Percentiles rank a stretch among this genome's conserved stretches.
Conservation (phyloP, 2,113 vertebrate species). For the Corydoras sp. region DNA sequence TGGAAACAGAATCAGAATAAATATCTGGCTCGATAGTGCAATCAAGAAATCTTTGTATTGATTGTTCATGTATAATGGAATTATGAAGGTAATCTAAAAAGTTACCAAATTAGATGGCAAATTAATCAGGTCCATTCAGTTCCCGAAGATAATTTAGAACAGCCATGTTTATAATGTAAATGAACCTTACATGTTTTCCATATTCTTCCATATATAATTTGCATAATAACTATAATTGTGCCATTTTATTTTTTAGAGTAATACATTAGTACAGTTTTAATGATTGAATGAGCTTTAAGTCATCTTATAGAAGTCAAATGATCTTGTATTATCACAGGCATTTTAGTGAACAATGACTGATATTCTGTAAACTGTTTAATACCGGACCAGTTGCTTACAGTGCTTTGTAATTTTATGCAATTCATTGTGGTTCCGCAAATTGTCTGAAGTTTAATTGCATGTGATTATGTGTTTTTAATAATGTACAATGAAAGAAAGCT, state of each 20-base stretch:
- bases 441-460: conserved; percentile 17
- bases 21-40: too few species aligned
- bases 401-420: neutral
- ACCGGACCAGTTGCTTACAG: conserved; percentile 6
- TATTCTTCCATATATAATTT: too few species aligned
- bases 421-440: conserved; percentile 5
- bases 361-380: conserved; percentile 11
- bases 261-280: neutral
- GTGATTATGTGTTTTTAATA: conserved; percentile 14
- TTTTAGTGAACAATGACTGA: conserved; percentile 12
- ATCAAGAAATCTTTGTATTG: too few species aligned
- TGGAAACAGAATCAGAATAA: too few species aligned
- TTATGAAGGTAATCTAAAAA: too few species aligned
- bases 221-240: too few species aligned
- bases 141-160: neutral
- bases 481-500: conserved; percentile 6
- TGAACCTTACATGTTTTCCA: too few species aligned
- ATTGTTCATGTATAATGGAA: too few species aligned
- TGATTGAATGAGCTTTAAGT: neutral
- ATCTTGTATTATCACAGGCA: neutral
- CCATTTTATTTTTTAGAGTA: too few species aligned
- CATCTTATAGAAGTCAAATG: neutral
- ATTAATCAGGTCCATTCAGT: neutral
- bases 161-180: neutral
- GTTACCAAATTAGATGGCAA: too few species aligned